Base-by-base conservation (phyloP, 2,888 invertebrate genomes). In the Ornithoptera alexandrae region DNA sequence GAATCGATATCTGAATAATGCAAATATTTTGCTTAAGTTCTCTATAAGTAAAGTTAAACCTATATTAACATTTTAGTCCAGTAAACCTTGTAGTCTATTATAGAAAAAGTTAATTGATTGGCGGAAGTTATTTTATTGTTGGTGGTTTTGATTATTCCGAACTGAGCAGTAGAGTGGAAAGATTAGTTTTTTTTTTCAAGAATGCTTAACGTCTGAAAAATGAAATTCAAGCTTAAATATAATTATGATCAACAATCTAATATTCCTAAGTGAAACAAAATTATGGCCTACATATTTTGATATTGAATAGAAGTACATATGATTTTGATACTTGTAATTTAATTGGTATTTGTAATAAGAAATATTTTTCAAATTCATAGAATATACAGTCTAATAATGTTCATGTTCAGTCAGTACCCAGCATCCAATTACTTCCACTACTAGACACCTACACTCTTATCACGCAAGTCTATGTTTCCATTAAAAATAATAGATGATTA, bases 71-170 rank as follows among this genome's bases (percentile, higher is more conserved):
- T 73, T 74, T 74, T 80, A 84, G 86, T 81, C 81, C 53, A 61
- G 30, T 60, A 87, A 84, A 84, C 88, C 88, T 88, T 86, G 88
- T 78, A 77, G 76, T 75, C 72, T 75, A 76, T 79, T 79, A 83
- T 84, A 77, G 74, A 74, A 86, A 88, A 91, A 85, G 81, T 77
- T 89, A 90, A 90, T 89, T 89, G 89, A 81, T 83, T 83, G 79
- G 81, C 88, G 90, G 90, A 89, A 88, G 86, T 80, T 81, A 77
- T 80, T 83, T n/a, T 84, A 82, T 81, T 82, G 80, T 75, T 79
- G 80, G 85, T 85, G 81, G 82, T 83, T 85, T 81, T 79, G 79
- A 80, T 84, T 80, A 74, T 76, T 76, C 74, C 73, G 70, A 71
- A 71, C 69, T 63, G 68, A 64, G 72, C 76, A 77, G 64, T 70